These are phyloP conservation scores for Aquatica leii DNA, from an alignment of 2,888 invertebrate genomes.

Conservation along the genomic window DNA sequence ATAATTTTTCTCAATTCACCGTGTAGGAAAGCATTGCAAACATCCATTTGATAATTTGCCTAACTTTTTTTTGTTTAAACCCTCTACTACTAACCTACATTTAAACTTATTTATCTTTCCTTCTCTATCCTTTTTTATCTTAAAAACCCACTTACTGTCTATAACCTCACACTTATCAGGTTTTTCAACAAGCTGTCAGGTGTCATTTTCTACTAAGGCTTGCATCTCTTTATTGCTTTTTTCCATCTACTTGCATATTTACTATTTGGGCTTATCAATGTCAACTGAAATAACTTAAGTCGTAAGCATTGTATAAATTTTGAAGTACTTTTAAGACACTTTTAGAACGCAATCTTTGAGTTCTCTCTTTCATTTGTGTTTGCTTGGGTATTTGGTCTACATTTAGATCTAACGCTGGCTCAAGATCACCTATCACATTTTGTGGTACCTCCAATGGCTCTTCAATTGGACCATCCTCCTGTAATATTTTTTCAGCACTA, in stretches of 20 bases:
- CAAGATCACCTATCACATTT: neutral
- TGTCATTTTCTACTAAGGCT: slow-evolving; percentile 4
- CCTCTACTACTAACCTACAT: neutral
- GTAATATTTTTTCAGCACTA: neutral
- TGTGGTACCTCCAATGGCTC: neutral
- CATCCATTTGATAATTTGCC: no score
- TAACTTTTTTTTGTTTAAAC: neutral
- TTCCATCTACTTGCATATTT: neutral
- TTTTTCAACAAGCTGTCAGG: neutral
- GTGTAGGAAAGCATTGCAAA: no score
- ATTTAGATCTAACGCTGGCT: no score
- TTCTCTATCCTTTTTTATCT: slow-evolving; percentile 1
- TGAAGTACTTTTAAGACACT: neutral
- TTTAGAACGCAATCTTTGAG: neutral
- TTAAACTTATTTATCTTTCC: slow-evolving; percentile 3
- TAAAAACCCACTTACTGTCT: slow-evolving; percentile 6
- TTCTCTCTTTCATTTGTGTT: neutral
- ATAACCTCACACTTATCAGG: neutral
- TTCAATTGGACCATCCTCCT: neutral
- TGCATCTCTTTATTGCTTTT: neutral
- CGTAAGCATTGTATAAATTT: neutral
- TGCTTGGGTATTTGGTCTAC: no score
- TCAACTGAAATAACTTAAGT: neutral
- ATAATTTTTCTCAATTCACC: no score
- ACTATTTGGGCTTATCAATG: neutral